phyloP scores from a whole-genome alignment of 1,140 invertebrate genomes.

The Leptinotarsa texana region DNA sequence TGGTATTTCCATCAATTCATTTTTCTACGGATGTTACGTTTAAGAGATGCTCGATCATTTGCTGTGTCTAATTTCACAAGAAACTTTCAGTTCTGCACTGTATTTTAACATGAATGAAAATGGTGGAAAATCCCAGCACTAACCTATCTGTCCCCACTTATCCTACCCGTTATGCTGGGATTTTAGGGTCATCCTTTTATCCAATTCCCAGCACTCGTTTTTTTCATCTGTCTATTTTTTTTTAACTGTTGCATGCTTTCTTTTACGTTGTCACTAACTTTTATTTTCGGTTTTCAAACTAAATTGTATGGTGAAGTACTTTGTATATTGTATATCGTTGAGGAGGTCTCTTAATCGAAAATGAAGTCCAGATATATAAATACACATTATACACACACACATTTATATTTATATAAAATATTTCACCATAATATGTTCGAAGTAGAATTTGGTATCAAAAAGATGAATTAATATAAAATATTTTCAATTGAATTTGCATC shows the following conservation, averaged over 20 bases:
- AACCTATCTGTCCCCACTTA: slow-evolving; percentile 30
- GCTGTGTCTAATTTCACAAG: slow-evolving; percentile 29
- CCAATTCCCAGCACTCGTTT: slow-evolving; percentile 45
- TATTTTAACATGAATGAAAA: slow-evolving; percentile 35
- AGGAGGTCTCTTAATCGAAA: too few species aligned
- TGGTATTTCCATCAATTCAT: slow-evolving; percentile 56
- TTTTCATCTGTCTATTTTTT: slow-evolving; percentile 40
- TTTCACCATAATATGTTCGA: too few species aligned
- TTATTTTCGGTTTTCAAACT: slow-evolving; percentile 30
- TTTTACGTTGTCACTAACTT: slow-evolving; percentile 36
- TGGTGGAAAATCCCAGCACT: slow-evolving; percentile 36
- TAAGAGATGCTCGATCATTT: slow-evolving; percentile 14
- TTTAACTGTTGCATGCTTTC: slow-evolving; percentile 41
- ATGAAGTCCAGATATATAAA: too few species aligned
- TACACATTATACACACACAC: too few species aligned
- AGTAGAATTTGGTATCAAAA: too few species aligned
- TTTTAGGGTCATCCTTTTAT: slow-evolving; percentile 45
- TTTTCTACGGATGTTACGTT: slow-evolving; percentile 13
- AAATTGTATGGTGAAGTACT: neutral
- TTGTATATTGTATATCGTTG: too few species aligned
- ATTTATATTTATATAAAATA: too few species aligned
- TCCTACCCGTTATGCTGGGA: slow-evolving; percentile 39
- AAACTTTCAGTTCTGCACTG: slow-evolving; percentile 39
- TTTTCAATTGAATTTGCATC: too few species aligned
- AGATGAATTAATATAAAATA: too few species aligned